Evolutionary conservation across 2,113 vertebrate genomes (phyloP).

Genomic region (Gnathonemus echidnorhynchus): DNA sequence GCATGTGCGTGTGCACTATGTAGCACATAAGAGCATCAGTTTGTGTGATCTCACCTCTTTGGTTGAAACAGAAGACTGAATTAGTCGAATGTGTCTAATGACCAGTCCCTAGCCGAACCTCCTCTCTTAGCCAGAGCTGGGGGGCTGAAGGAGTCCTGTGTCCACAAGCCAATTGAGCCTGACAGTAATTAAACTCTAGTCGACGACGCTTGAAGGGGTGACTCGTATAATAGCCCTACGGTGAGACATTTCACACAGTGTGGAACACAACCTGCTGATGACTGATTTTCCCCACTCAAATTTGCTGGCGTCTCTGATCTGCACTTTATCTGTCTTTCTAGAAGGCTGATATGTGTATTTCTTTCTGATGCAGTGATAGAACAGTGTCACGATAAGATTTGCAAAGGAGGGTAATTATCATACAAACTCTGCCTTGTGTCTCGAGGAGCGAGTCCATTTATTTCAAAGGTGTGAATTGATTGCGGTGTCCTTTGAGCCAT

Average conservation of each 20-base stretch:
- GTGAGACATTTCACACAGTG: not conserved
- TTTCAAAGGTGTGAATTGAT: slow-evolving; percentile 71
- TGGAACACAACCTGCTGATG: not conserved
- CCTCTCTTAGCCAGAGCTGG: not conserved
- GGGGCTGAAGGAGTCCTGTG: not conserved
- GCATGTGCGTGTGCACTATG: not conserved
- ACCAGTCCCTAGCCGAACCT: not conserved
- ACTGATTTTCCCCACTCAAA: not conserved
- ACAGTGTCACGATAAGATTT: slow-evolving; percentile 41
- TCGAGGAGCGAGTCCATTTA: slow-evolving; percentile 56
- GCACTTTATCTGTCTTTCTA: not conserved
- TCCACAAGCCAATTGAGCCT: not conserved
- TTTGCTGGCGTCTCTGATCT: not conserved
- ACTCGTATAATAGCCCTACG: not conserved
- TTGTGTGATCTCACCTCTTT: not conserved
- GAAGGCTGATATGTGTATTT: not conserved
- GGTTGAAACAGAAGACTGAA: not conserved
- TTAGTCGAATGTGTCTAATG: not conserved
- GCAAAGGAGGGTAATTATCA: slow-evolving; percentile 56
- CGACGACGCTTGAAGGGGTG: not conserved
- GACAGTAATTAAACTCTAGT: not conserved
- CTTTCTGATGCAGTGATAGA: not conserved
- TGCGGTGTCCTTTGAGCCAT: slow-evolving; percentile 58
- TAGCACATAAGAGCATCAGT: not conserved
- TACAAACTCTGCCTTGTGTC: slow-evolving; percentile 51